These are phyloP conservation scores for Zophobas atratus DNA, from an alignment of 1,140 invertebrate genomes.

Conservation along the genomic window DNA sequence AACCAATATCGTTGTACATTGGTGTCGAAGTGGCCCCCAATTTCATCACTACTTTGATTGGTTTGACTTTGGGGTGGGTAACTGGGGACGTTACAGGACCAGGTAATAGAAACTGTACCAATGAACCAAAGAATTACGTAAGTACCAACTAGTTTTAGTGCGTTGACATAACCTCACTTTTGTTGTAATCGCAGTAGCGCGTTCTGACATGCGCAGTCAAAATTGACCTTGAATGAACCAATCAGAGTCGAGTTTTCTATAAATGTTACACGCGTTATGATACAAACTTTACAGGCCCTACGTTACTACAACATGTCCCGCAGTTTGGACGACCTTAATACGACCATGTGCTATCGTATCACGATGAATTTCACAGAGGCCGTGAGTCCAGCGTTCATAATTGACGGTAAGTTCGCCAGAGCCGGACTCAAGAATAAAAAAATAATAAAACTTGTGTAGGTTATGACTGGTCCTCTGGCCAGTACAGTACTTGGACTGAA, in stretches of 20 bases:
- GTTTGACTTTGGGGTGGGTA: constrained; percentile 71
- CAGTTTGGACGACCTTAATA: constrained; percentile 67
- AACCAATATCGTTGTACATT: constrained; percentile 66
- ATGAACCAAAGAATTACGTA: constrained; percentile 57
- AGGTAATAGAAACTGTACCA: constrained; percentile 61
- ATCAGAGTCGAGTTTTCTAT: too few relatives aligned
- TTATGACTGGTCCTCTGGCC: constrained; percentile 84
- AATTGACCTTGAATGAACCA: too few relatives aligned
- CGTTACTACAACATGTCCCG: constrained; percentile 71
- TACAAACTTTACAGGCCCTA: constrained; percentile 66
- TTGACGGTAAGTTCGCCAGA: constrained; percentile 72
- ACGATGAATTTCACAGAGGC: constrained; percentile 83
- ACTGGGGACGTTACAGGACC: constrained; percentile 69
- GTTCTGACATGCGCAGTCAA: background rate
- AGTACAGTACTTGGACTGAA: constrained; percentile 94
- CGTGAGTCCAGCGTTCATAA: constrained; percentile 85
- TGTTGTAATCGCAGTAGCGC: background rate
- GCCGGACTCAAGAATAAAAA: constrained; percentile 31
- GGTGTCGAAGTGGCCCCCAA: constrained; percentile 60
- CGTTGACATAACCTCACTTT: constrained; percentile 25
- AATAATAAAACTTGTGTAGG: constrained; percentile 69
- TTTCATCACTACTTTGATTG: constrained; percentile 71
- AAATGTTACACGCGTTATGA: background rate
- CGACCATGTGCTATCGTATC: constrained; percentile 80
- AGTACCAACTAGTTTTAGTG: constrained; percentile 35